These are phyloP conservation scores for Stichodactyla mertensii DNA, from an alignment of 64 coral and sea anemone species.

Conservation along the genomic window DNA sequence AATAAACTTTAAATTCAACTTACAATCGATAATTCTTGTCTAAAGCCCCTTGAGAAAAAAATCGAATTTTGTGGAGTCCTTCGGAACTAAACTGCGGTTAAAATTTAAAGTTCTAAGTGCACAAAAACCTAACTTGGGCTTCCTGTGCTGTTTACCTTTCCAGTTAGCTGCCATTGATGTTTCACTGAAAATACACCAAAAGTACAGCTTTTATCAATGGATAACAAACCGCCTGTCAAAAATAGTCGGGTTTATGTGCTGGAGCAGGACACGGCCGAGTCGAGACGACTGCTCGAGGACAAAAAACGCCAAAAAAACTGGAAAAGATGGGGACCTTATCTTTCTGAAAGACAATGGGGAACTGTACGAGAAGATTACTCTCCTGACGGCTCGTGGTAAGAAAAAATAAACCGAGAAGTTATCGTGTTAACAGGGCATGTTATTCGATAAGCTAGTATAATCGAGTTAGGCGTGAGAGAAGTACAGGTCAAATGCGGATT, in stretches of 20 bases:
- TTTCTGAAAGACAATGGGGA: conserved; percentile 97
- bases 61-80: too few relatives aligned
- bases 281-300: conserved; percentile 65
- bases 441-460: background rate
- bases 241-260: background rate
- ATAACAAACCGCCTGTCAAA: background rate
- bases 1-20: too few relatives aligned
- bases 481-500: background rate
- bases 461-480: background rate
- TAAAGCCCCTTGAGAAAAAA: too few relatives aligned
- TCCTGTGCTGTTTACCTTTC: too few relatives aligned
- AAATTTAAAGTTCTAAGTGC: too few relatives aligned
- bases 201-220: background rate
- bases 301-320: conserved; percentile 75
- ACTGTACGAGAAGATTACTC: conserved; percentile 98
- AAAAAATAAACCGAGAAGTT: background rate
- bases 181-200: background rate
- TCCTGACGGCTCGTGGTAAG: conserved; percentile 77
- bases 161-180: background rate
- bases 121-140: too few relatives aligned
- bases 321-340: conserved; percentile 96
- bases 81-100: too few relatives aligned
- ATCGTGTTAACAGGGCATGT: background rate
- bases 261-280: conserved; percentile 32
- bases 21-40: too few relatives aligned